Conservation (phyloP, 2,888 invertebrate species). For the Tubulanus polymorphus region DNA sequence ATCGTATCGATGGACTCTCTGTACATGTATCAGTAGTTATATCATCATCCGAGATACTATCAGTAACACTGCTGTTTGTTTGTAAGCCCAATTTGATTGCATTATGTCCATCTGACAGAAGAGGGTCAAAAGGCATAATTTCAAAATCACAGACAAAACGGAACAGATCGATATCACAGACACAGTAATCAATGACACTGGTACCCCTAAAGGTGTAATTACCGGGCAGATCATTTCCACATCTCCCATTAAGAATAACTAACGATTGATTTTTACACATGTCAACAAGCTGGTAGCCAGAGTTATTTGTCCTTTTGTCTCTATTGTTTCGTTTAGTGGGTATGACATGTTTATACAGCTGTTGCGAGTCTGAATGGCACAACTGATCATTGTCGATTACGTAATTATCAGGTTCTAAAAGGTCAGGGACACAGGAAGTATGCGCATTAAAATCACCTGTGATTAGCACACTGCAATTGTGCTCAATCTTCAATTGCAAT, state of each 20-base stretch:
- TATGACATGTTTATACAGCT: no score
- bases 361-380: no score
- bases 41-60: not conserved
- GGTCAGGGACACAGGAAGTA: not conserved
- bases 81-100: not conserved
- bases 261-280: not conserved
- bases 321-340: not conserved
- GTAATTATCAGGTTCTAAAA: not conserved
- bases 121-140: not conserved
- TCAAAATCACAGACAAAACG: not conserved
- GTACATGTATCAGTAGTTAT: not conserved
- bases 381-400: not conserved
- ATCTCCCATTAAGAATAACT: not conserved
- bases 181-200: not conserved
- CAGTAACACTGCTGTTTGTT: not conserved
- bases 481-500: not conserved
- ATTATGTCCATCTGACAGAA: not conserved
- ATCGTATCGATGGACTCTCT: no score
- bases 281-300: not conserved
- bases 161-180: not conserved
- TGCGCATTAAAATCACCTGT: not conserved
- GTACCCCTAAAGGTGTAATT: not conserved
- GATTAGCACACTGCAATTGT: not conserved
- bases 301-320: not conserved
- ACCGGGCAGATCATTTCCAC: not conserved